Conservation (phyloP, 2,113 vertebrate species). For the Alethe castanea region DNA sequence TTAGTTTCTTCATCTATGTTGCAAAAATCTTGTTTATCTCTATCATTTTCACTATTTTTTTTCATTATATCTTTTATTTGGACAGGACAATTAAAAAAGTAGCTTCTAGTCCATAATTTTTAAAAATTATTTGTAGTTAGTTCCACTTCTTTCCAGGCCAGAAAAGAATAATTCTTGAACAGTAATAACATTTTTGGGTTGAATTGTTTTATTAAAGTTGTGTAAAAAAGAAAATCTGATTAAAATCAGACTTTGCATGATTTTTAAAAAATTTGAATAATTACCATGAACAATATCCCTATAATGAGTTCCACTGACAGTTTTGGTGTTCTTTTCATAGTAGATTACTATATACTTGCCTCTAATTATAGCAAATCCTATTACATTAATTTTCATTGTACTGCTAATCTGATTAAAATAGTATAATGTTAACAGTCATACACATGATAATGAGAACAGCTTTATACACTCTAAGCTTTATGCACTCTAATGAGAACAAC, state of each 20-base stretch:
- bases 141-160: neutral
- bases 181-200: neutral
- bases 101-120: neutral
- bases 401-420: conserved; percentile 54
- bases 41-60: neutral
- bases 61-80: neutral
- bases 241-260: neutral
- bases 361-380: conserved; percentile 61
- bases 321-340: conserved; percentile 23
- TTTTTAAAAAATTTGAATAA: neutral
- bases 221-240: neutral
- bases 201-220: neutral
- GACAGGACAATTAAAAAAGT: neutral
- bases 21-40: neutral
- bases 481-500: neutral
- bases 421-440: neutral
- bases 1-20: neutral
- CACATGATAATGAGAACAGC: neutral
- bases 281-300: conserved; percentile 1
- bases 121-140: neutral
- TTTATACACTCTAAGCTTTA: neutral
- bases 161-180: neutral
- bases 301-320: neutral
- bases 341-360: conserved; percentile 32
- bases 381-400: conserved; percentile 52